phyloP scores from a whole-genome alignment of 1,140 invertebrate genomes.

The Rhopalosiphum padi region DNA sequence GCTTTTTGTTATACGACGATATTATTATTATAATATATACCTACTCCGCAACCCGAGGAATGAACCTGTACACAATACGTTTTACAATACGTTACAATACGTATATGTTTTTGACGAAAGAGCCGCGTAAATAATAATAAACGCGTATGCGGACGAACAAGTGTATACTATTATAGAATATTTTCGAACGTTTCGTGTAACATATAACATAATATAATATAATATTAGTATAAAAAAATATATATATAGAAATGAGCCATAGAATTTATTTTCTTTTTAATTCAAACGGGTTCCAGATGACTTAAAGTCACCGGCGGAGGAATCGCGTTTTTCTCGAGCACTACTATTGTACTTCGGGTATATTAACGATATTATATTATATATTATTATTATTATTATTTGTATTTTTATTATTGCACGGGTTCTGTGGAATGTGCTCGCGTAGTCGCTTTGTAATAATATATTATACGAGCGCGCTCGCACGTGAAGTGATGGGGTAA shows the following conservation, averaged over 20 bases:
- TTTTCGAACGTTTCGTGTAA: too few relatives aligned
- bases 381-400: too few relatives aligned
- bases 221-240: too few relatives aligned
- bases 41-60: background rate
- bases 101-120: too few relatives aligned
- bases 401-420: background rate
- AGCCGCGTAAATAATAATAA: too few relatives aligned
- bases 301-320: background rate
- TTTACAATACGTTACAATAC: too few relatives aligned
- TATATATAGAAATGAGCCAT: background rate
- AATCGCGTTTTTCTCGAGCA: background rate
- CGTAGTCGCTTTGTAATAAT: background rate
- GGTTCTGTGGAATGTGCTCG: background rate
- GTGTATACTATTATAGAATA: too few relatives aligned
- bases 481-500: too few relatives aligned
- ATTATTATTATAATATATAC: background rate
- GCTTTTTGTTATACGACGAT: background rate
- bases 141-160: too few relatives aligned
- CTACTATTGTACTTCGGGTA: too few relatives aligned
- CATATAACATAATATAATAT: too few relatives aligned
- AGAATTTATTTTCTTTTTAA: background rate
- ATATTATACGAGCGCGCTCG: background rate
- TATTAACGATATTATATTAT: too few relatives aligned
- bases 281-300: background rate
- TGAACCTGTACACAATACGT: background rate